phyloP scores from a whole-genome alignment of 1,140 invertebrate species.

The Oedothorax gibbosus region DNA sequence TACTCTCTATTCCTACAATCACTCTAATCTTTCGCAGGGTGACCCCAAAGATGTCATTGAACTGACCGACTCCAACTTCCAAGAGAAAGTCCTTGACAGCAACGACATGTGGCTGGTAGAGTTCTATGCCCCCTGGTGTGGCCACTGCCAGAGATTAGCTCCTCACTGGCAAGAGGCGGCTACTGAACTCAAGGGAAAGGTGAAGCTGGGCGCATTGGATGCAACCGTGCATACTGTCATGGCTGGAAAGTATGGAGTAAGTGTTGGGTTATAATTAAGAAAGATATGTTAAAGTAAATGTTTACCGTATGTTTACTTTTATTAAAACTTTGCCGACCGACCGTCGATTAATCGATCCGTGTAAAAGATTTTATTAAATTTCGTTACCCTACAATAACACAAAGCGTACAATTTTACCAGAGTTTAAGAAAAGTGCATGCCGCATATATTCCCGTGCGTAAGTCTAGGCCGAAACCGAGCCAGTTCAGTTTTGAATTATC shows the following conservation, averaged over 20 bases:
- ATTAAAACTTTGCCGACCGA: too few relatives aligned
- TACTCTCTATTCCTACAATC: too few relatives aligned
- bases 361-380: too few relatives aligned
- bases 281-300: constrained; percentile 3
- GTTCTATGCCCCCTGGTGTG: constrained; percentile 97
- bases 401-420: too few relatives aligned
- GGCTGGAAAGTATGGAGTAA: constrained; percentile 73
- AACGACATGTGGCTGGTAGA: constrained; percentile 97
- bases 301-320: too few relatives aligned
- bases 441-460: too few relatives aligned
- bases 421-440: too few relatives aligned
- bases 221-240: constrained; percentile 90
- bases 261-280: not conserved
- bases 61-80: constrained; percentile 94
- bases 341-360: too few relatives aligned
- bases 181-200: constrained; percentile 88
- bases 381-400: too few relatives aligned
- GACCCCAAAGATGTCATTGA: constrained; percentile 86
- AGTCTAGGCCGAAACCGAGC: too few relatives aligned
- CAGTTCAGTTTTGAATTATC: too few relatives aligned
- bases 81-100: constrained; percentile 87
- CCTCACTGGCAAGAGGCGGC: constrained; percentile 96
- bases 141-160: constrained; percentile 95
- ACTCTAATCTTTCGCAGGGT: constrained; percentile 63
- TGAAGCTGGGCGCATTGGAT: constrained; percentile 96